Evolutionary conservation across 2,113 vertebrate species (phyloP).

Genomic region (Todiramphus saurophagus): DNA sequence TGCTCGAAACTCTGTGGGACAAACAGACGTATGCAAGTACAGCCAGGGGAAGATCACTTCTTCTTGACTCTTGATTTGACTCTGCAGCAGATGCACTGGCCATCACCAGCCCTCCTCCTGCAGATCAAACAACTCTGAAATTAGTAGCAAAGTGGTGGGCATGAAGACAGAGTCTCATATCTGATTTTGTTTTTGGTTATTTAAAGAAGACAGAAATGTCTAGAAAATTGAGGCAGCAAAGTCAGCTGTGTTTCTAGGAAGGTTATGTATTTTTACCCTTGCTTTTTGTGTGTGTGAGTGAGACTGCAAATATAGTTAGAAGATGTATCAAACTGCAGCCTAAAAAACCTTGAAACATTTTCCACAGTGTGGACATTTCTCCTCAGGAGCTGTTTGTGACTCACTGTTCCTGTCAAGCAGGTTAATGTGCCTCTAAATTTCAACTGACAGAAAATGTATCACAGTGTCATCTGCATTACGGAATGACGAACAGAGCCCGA

Average conservation of each 20-base stretch:
- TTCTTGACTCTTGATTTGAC: not conserved
- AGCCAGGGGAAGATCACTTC: not conserved
- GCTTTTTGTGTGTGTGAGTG: not conserved
- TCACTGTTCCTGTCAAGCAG: slow-evolving; percentile 4
- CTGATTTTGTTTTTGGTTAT: not conserved
- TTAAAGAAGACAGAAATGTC: slow-evolving; percentile 1
- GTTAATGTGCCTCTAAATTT: slow-evolving; percentile 54
- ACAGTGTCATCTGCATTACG: not conserved
- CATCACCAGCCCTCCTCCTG: not conserved
- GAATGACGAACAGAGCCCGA: not conserved
- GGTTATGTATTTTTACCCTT: not conserved
- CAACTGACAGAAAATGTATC: slow-evolving; percentile 42
- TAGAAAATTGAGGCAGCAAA: not conserved
- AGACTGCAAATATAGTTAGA: not conserved
- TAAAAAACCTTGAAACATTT: not conserved
- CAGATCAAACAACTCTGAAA: not conserved
- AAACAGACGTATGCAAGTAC: not conserved
- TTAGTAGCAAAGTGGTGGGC: not conserved
- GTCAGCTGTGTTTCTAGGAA: not conserved
- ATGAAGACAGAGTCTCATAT: not conserved
- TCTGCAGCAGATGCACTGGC: not conserved
- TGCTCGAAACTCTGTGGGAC: not conserved
- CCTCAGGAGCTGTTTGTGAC: slow-evolving; percentile 17
- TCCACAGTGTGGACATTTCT: not conserved
- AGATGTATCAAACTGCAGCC: not conserved